Conservation (phyloP, 2,113 vertebrate species). For the Notarius lentiginosus region DNA sequence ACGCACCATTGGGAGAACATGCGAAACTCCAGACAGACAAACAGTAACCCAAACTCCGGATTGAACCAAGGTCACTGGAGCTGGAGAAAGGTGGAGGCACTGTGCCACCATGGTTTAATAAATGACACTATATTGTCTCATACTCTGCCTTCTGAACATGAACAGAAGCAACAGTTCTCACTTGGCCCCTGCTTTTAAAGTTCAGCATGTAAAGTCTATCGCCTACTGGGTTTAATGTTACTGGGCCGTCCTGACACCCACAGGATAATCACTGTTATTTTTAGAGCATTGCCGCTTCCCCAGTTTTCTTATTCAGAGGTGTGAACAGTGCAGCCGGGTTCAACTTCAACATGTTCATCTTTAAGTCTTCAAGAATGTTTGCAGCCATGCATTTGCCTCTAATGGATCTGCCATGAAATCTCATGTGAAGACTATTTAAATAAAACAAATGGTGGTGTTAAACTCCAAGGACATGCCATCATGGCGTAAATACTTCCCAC, state of each 20-base stretch:
- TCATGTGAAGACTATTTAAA: constrained; percentile 11
- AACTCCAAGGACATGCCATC: constrained; percentile 31
- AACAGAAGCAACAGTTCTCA: not conserved
- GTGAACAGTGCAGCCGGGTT: not conserved
- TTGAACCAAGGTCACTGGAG: not conserved
- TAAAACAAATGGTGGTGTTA: constrained; percentile 27
- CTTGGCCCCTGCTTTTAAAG: not conserved
- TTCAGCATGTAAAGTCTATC: not conserved
- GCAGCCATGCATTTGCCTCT: constrained; percentile 9
- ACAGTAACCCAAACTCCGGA: not conserved
- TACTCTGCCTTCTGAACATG: not conserved
- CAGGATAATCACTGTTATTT: not conserved
- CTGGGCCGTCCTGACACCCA: not conserved
- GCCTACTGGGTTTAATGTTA: not conserved
- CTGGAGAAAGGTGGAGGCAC: not conserved
- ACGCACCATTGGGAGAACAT: not conserved
- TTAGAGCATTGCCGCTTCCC: not conserved
- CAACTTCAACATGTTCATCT: not conserved
- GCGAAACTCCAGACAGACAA: not conserved
- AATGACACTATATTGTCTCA: not conserved
- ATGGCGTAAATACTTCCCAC: constrained; percentile 30
- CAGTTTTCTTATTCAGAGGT: not conserved
- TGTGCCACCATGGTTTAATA: not conserved
- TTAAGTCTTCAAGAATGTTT: not conserved
- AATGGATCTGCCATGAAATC: not conserved